Base-by-base conservation (phyloP, 2,797 vertebrate species). In the Aythya fuligula region DNA sequence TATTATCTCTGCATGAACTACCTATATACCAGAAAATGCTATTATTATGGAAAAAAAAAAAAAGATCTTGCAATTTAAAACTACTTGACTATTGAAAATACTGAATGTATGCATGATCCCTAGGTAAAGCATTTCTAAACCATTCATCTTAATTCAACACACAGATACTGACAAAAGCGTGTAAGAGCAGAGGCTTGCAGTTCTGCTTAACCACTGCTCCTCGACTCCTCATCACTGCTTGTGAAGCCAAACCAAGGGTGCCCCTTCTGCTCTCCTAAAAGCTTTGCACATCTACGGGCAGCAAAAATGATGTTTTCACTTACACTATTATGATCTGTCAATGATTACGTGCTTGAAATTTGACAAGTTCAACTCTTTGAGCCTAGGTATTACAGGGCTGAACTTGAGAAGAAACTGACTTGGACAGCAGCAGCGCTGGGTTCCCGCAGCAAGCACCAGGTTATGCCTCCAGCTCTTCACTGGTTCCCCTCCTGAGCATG, bases 211-310 rank as follows among this genome's bases (percentile, higher is more conserved):
- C 41, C 34, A 62, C 25, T 5, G 19, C 24, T 32, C 77, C 43
- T 24, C 38, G n/a, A 25, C 38, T 73, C 8, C 65, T 62, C 30
- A 18, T 16, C 39, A 17, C 8, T 1, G 1, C 56, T 30, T 60
- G 3, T n/a, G 30, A 0, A 1, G 19, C 15, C 57, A 64, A 58
- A 39, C 8, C 25, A 51, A 45, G 28, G 0, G 8, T 17, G 32
- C 4, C 30, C 30, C 43, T 58, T 64, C 34, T 25, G 10, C 14
- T 36, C 13, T 69, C 62, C 57, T 13, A 70, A 54, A 73, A 70
- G 43, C 13, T 62, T 18, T 9, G n/a, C 0, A 3, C 61, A 39
- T 28, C 28, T 10, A 32, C 0, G n/a, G 24, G 56, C 4, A 56
- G 58, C 30, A 28, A 14, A 73, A 45, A 34, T 7, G 15, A 58